phyloP scores from a whole-genome alignment of 1,140 invertebrate species.

The Orchestia grillus region DNA sequence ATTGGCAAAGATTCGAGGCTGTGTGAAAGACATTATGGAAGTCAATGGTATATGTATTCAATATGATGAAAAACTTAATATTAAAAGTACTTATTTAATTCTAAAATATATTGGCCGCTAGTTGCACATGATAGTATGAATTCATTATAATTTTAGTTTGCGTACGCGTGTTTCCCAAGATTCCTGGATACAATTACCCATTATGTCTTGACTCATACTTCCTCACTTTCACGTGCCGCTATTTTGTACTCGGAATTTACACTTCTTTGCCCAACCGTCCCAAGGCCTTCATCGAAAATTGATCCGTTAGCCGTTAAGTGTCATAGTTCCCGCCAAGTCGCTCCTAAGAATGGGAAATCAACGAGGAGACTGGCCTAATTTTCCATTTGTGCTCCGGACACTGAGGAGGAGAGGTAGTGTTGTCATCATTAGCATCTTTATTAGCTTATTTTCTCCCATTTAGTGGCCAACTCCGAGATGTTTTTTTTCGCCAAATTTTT shows the following conservation, averaged over 20 bases:
- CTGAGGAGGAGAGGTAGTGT: conserved; percentile 47
- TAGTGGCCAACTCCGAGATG: conserved; percentile 28
- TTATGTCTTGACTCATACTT: neutral
- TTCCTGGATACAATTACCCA: neutral
- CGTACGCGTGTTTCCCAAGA: neutral
- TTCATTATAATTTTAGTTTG: neutral
- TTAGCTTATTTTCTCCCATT: conserved; percentile 55
- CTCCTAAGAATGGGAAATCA: conserved; percentile 23
- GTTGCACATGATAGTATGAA: neutral
- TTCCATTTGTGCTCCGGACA: conserved; percentile 46
- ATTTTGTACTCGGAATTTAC: neutral
- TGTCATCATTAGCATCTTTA: conserved; percentile 55
- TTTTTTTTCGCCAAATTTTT: conserved; percentile 40
- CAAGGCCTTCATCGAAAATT: conserved; percentile 31
- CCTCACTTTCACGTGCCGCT: neutral
- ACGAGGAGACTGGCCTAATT: conserved; percentile 21
- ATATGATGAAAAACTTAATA: neutral
- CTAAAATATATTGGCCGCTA: neutral
- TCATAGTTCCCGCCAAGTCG: conserved; percentile 5
- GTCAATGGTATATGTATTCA: neutral
- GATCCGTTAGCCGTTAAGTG: neutral
- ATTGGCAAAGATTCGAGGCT: neutral
- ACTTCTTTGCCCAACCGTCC: neutral
- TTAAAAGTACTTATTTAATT: neutral
- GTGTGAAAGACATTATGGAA: neutral